Percentiles rank a stretch among this genome's conserved stretches.
These are phyloP conservation scores for Nezara viridula DNA, from an alignment of 2,888 invertebrate species.

Conservation along the genomic window DNA sequence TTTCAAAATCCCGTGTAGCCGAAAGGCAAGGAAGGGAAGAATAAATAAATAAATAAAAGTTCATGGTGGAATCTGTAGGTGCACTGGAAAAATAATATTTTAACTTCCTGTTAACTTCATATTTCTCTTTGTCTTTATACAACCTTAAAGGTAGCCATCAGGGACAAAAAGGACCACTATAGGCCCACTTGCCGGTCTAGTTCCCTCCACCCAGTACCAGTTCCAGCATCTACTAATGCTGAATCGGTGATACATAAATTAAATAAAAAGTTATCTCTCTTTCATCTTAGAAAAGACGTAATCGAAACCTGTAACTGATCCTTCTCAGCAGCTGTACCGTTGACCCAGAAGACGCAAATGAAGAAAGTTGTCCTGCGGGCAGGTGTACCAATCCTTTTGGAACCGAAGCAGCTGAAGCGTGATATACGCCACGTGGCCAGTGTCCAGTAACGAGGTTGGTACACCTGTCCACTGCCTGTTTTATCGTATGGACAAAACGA, in stretches of 20 bases:
- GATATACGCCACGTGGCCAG: constrained; percentile 49
- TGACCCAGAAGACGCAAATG: constrained; percentile 28
- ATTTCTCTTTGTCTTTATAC: too few species aligned
- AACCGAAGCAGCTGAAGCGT: constrained; percentile 41
- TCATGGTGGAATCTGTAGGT: too few species aligned
- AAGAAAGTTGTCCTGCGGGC: constrained; percentile 13
- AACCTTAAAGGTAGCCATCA: too few species aligned
- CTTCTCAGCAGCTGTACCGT: background rate
- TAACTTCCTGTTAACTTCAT: too few species aligned
- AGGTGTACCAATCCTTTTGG: constrained; percentile 31
- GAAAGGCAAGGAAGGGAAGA: too few species aligned
- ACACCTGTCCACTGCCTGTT: constrained; percentile 36
- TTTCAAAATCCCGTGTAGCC: too few species aligned
- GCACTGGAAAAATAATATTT: too few species aligned
- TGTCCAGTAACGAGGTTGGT: constrained; percentile 50
- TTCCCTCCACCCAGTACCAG: too few species aligned
- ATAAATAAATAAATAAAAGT: too few species aligned
- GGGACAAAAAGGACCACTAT: too few species aligned
- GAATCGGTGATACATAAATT: background rate
- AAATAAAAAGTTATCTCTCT: background rate
- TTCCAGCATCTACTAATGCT: too few species aligned
- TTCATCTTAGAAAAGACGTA: background rate
- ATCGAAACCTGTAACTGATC: constrained; percentile 16
- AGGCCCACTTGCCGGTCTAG: too few species aligned
- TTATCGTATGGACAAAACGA: constrained; percentile 35